Base-by-base conservation (phyloP, 2,888 invertebrate species). In the Cataglyphis rosenhaueri region DNA sequence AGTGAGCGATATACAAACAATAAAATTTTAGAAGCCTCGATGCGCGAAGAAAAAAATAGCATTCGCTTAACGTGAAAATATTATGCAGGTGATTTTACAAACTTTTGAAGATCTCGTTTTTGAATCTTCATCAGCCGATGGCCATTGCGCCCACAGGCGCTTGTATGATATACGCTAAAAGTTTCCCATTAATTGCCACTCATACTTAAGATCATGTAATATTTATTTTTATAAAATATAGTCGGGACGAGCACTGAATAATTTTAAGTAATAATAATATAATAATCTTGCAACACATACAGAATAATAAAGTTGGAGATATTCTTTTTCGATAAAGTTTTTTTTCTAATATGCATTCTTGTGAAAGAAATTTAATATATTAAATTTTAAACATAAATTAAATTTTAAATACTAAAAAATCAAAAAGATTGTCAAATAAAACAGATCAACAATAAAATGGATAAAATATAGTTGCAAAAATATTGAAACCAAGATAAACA, bases 81-180 rank as follows among this genome's bases (percentile, higher is more conserved):
- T 66, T 12, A 41, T 57, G 21, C 57, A 71, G 86, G 83, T 88
- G 64, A 82, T 82, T 78, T 78, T 79, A 83, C 15, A 57, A 70
- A 15, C 57, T 71, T 83, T 86, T 73, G 59, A 76, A 85, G 82
- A 52, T 86, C 83, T 75, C 62, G 55, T 74, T 48, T 78, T 82
- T 71, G 73, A 82, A 65, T 81, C 82, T 62, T 76, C 82, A 61
- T 52, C 10, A 18, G 52, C 29, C 29, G n/a, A 55, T 15, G 38
- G 57, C n/a, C 18, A 52, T 29, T 35, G 85, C 83, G 88, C 70
- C 83, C 73, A 88, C 76, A 70, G 82, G 85, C 89, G 78, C 65
- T 83, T 83, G 52, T 87, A 48, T 75, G 78, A 70, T 81, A 87
- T 87, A 82, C 75, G 87, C 85, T 83, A 82, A 65, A 32, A 81